Evolutionary conservation across 2,888 invertebrate species (phyloP), one percentile per base, ranked within the genome.

Genomic region (Rhorus exstirpatorius): DNA sequence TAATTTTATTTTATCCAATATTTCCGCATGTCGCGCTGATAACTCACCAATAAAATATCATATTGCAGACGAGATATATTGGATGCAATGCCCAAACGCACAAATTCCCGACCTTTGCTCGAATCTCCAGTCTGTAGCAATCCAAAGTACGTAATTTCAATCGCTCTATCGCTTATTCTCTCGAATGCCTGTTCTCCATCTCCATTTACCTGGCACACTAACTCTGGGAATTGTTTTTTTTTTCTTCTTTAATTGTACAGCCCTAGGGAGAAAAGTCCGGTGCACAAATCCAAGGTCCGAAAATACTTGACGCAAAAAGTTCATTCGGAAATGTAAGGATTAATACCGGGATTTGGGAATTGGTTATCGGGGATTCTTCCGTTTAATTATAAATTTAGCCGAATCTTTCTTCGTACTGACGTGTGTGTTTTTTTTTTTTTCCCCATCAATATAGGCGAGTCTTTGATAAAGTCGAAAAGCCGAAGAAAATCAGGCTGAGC

Each of bases 1-100:
- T 44, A 26, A 12, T 26, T 24, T 55, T 7, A 6, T 21, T 4
- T 19, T 26, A 12, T 7, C 12, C 14, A 0, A 4, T 38, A 14
- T 41, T 72, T 49, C n/a, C 38, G 46, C 60, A 72, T 53, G 72
- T 46, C 1, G 53, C 24, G 17, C 31, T 21, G 24, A 58, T 46
- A 26, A 71, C n/a, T 10, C 46, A 17, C 31, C 1, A 53, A 19
- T 21, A 24, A 41, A 70, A 31, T n/a, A 41, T 17, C 38, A 61
- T 61, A 84, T 94, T 93, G 85, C 93, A 96, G 96, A 93, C 95
- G 94, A 93, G 95, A 95, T 89, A 94, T 96, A 71, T 93, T 95
- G 71, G 94, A 94, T 87, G 93, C 93, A 87, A 93, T 96, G 87
- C 95, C 96, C 24, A 94, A 95, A 87, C 94, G 94, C 87, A 94